These are phyloP conservation scores for Pluvianellus socialis DNA, from an alignment of 2,113 vertebrate genomes.

Conservation along the genomic window DNA sequence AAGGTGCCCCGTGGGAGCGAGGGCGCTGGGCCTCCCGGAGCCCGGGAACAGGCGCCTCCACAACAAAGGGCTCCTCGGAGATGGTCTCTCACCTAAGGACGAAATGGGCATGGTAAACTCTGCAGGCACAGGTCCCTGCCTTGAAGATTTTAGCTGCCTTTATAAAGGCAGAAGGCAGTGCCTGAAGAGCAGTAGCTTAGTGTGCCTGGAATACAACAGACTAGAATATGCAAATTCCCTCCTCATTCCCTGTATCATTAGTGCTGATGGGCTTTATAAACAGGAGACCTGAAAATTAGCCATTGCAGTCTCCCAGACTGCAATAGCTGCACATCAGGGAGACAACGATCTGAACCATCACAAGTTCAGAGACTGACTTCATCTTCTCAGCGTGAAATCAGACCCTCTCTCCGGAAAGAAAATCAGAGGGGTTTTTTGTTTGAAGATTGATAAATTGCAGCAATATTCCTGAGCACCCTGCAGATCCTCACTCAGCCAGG, in stretches of 20 bases:
- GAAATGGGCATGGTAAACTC: background rate
- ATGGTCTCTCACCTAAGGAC: too few relatives aligned
- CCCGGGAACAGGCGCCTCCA: background rate
- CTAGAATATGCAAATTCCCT: background rate
- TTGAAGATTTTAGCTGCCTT: background rate
- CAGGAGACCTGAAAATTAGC: background rate
- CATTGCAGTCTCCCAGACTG: background rate
- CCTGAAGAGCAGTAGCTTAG: background rate
- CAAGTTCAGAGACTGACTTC: background rate
- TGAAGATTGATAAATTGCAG: background rate
- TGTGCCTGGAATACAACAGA: background rate
- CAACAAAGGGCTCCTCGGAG: too few relatives aligned
- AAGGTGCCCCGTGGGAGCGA: fast-evolving
- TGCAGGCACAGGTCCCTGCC: background rate
- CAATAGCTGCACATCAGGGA: background rate
- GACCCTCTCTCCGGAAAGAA: background rate
- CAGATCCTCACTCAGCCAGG: background rate
- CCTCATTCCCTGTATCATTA: background rate
- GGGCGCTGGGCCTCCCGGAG: too few relatives aligned
- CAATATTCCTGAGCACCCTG: background rate
- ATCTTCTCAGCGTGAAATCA: background rate
- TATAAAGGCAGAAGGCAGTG: background rate
- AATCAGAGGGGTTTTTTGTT: background rate
- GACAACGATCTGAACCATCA: background rate
- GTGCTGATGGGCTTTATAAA: background rate